Evolutionary conservation across 2,113 vertebrate genomes (phyloP).

Genomic region (Sciurus niger): DNA sequence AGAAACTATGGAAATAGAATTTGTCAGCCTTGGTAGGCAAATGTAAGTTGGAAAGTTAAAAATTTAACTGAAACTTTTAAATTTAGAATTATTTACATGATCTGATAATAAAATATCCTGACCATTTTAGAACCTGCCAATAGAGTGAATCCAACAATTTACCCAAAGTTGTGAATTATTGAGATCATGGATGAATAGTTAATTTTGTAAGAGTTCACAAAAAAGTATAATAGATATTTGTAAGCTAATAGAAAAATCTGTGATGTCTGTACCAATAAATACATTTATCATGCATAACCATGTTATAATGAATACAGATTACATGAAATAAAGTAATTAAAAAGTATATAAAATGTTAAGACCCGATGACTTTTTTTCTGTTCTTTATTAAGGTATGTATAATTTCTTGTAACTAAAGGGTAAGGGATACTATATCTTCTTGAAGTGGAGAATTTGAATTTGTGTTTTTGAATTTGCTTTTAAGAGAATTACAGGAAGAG

Average conservation of each 20-base stretch:
- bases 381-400: neutral
- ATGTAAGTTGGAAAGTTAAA: neutral
- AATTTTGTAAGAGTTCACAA: neutral
- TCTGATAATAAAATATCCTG: neutral
- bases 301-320: neutral
- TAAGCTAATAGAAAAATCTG: neutral
- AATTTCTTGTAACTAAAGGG: neutral
- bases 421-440: neutral
- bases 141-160: neutral
- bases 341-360: neutral
- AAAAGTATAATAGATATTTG: neutral
- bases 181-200: neutral
- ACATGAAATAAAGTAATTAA: neutral
- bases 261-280: neutral
- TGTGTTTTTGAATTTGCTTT: neutral
- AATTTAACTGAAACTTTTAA: neutral
- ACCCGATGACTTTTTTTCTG: neutral
- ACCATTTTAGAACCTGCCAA: neutral
- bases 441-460: neutral
- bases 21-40: neutral
- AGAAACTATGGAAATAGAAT: neutral
- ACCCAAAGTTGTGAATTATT: neutral
- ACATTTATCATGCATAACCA: neutral
- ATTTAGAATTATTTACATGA: neutral
- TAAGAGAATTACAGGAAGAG: neutral